Evolutionary conservation across 2,888 invertebrate genomes (phyloP), one percentile per base, ranked within the genome.

Genomic region (Troides helena): DNA sequence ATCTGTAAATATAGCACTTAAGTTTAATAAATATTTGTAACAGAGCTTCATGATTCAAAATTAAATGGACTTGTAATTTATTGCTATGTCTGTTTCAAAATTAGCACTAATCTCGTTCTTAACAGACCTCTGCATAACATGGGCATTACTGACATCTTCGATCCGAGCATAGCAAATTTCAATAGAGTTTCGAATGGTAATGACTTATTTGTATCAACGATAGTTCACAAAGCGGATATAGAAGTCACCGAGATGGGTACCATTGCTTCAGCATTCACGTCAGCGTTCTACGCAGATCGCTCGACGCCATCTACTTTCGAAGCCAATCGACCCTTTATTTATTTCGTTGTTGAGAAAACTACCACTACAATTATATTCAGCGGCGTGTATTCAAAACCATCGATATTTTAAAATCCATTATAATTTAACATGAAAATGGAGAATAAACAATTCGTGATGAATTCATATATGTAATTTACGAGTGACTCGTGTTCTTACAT

Each of bases 201-300:
- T 59, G 83, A 89, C 64, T 87, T 94, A 39, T 94, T 88, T 74
- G 90, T 96, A 12, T 94, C 94, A 0, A 88, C 94, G 18, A 89
- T 95, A 17, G 90, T 96, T 2, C 96, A 96, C 80, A 95, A 95
- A 75, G 95, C 96, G 8, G 94, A 94, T 76, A 95, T 96, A 71
- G 95, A 95, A 79, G 95, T 96, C 0, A 94, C 95, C 62, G 96
- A 96, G 82, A 92, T 95, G 72, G 96, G 96, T 5, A 96, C 95
- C 0, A 93, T 94, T 39, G 96, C 96, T 0, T 90, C 94, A 0
- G 95, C 95, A 0, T 93, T 93, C 0, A 93, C 95, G 0, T 78
- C 84, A 2, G 87, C 88, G 1, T 81, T 79, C 63, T 87, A 93
- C 74, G 78, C 86, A 2, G 92, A 94, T 72, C 93, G 93, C 76